phyloP scores from a whole-genome alignment of 2,113 vertebrate species.

The Saguinus imperator region DNA sequence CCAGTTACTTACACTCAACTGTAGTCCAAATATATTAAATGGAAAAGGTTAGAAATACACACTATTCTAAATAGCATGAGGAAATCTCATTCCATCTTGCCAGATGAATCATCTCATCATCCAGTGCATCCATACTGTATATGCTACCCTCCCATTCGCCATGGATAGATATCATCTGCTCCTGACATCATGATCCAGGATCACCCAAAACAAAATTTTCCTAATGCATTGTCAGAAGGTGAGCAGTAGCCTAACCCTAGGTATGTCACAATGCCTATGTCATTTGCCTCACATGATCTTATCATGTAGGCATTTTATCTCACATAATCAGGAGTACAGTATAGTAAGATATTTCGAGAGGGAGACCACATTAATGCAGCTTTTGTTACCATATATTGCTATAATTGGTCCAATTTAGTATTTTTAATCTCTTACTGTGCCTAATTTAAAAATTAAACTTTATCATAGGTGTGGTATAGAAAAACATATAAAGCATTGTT shows the following conservation, averaged over 20 bases:
- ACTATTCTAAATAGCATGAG: neutral
- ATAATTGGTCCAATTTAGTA: neutral
- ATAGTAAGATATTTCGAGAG: neutral
- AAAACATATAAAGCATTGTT: neutral
- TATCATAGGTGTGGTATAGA: neutral
- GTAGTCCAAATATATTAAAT: neutral
- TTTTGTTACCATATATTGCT: neutral
- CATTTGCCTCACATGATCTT: neutral
- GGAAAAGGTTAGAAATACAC: neutral
- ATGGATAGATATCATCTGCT: neutral
- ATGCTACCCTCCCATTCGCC: neutral
- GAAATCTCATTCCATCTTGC: neutral
- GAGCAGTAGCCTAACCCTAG: neutral
- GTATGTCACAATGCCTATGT: neutral
- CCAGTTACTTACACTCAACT: neutral
- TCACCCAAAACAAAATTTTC: neutral
- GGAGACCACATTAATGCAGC: neutral
- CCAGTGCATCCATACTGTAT: neutral
- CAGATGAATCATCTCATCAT: neutral
- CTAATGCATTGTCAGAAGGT: neutral
- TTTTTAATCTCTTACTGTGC: neutral
- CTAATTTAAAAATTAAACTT: neutral
- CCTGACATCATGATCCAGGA: neutral
- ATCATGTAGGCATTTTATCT: neutral
- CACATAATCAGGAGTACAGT: neutral